phyloP scores from a whole-genome alignment of 2,797 vertebrate genomes.

The Delichon dasypus region DNA sequence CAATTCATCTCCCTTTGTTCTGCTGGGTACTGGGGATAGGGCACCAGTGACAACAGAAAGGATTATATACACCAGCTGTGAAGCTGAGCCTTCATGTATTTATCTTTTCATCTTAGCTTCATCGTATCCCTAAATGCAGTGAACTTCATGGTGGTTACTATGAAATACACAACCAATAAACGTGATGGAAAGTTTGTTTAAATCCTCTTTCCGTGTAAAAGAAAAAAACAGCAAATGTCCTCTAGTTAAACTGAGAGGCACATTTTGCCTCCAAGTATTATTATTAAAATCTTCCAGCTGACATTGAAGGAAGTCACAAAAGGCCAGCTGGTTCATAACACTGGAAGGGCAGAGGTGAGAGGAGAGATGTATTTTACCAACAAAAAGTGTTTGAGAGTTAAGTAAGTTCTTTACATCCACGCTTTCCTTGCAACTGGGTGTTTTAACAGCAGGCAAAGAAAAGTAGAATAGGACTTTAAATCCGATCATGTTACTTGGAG shows the following conservation, averaged over 20 bases:
- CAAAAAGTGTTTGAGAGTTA: not conserved
- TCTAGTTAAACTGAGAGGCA: slow-evolving; percentile 54
- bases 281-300: slow-evolving; percentile 44
- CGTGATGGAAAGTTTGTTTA: slow-evolving; percentile 77
- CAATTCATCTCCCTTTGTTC: slow-evolving; percentile 84
- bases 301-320: slow-evolving; percentile 45
- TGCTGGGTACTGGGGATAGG: slow-evolving; percentile 69
- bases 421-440: not conserved
- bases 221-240: slow-evolving; percentile 71
- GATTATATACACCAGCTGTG: slow-evolving; percentile 80
- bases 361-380: not conserved
- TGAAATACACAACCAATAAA: slow-evolving; percentile 75
- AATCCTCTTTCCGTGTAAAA: slow-evolving; percentile 71
- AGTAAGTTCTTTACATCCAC: not conserved
- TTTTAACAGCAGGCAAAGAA: not conserved
- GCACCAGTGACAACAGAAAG: slow-evolving; percentile 77
- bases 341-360: not conserved
- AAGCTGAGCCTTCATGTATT: slow-evolving; percentile 79
- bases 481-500: not conserved
- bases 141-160: slow-evolving; percentile 75
- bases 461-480: not conserved
- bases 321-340: slow-evolving; percentile 56
- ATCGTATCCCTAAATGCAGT: slow-evolving; percentile 68
- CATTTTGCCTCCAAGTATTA: not conserved
- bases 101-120: slow-evolving; percentile 76